These are phyloP conservation scores for Aurelia coerulea DNA, from an alignment of 30 jellyfish, hydroid and myxozoan species.

Conservation along the genomic window DNA sequence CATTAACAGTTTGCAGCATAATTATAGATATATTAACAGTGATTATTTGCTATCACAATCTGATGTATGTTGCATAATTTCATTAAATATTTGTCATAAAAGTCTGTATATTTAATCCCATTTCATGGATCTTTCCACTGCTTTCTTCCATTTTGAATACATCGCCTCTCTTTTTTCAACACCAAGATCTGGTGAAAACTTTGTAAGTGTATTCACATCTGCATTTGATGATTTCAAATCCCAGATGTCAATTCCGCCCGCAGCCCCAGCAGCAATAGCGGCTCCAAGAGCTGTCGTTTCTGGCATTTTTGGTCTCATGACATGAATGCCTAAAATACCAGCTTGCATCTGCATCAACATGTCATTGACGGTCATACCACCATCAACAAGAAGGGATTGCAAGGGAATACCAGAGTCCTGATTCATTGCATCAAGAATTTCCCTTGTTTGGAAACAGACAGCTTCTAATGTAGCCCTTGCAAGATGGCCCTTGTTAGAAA, in stretches of 20 bases:
- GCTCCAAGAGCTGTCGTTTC: constrained; percentile 97
- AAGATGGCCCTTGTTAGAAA: constrained; percentile 83
- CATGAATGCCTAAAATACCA: constrained; percentile 79
- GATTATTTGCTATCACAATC: neutral
- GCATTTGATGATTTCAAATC: neutral
- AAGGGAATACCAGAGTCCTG: constrained; percentile 90
- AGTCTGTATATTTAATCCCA: constrained; percentile 10
- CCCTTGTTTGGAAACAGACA: constrained; percentile 91
- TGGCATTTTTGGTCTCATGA: constrained; percentile 84
- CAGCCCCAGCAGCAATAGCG: constrained; percentile 94
- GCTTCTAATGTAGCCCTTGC: constrained; percentile 95
- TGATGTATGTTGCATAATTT: no score
- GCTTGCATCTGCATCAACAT: constrained; percentile 88
- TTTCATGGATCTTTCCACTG: constrained; percentile 61
- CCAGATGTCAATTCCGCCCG: constrained; percentile 84
- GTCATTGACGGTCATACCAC: constrained; percentile 91
- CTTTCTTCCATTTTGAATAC: constrained; percentile 83
- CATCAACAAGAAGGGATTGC: constrained; percentile 82
- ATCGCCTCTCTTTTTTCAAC: constrained; percentile 59
- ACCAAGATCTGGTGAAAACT: constrained; percentile 21
- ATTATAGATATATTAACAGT: neutral
- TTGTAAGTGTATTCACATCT: neutral
- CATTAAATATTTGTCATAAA: no score
- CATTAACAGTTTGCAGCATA: no score
- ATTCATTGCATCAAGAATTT: constrained; percentile 91